phyloP scores from a whole-genome alignment of 2,888 invertebrate genomes.

The Metellina segmentata region DNA sequence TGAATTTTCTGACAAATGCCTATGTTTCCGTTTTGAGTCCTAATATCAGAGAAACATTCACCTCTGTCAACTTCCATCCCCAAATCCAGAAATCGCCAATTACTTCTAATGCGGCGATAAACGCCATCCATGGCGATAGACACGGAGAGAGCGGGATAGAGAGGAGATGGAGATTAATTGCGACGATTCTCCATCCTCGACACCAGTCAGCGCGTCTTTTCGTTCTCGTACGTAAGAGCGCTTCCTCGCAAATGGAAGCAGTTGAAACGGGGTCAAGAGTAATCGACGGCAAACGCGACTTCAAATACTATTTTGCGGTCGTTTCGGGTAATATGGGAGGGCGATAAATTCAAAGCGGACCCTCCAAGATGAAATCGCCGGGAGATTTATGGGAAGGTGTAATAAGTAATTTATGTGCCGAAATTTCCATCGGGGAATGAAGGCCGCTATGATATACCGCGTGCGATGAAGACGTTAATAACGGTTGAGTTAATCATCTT shows the following conservation, averaged over 20 bases:
- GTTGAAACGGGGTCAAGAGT: constrained; percentile 45
- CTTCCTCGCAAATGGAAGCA: constrained; percentile 12
- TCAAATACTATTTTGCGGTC: constrained; percentile 48
- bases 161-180: constrained; percentile 39
- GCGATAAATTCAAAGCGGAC: constrained; percentile 28
- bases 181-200: constrained; percentile 26
- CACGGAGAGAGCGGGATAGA: background rate
- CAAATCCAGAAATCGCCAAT: background rate
- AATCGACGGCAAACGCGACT: constrained; percentile 13
- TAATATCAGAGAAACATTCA: too few relatives aligned
- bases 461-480: background rate
- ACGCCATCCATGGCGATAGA: background rate
- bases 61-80: too few relatives aligned
- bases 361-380: background rate
- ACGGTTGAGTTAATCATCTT: background rate
- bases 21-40: too few relatives aligned
- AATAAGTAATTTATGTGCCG: constrained; percentile 20
- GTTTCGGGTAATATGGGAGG: background rate
- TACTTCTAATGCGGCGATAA: constrained; percentile 10
- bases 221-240: background rate
- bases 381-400: background rate
- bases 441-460: background rate
- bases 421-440: background rate
- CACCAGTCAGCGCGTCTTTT: constrained; percentile 1
- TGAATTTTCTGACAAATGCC: too few relatives aligned